These are phyloP conservation scores for Ennomos fuscantarius DNA, from an alignment of 2,888 invertebrate species.

Conservation along the genomic window DNA sequence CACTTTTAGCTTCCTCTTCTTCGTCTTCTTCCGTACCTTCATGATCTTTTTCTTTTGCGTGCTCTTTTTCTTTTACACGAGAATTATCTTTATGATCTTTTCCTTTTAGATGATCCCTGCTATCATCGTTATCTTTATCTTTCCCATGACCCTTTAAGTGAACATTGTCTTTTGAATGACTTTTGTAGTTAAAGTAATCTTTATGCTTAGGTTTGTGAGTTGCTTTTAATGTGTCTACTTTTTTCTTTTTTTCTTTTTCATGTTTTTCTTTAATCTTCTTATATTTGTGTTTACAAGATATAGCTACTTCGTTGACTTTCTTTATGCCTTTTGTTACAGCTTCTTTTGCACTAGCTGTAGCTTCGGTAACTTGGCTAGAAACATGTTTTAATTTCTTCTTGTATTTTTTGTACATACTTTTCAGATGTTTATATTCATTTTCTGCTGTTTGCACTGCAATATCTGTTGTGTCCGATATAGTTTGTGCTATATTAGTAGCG, in stretches of 20 bases:
- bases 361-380: conserved; percentile 4
- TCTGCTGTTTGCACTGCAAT: conserved; percentile 1
- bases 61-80: not conserved
- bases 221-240: not conserved
- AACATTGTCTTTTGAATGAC: not conserved
- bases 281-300: not conserved
- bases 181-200: not conserved
- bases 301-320: not conserved
- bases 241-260: not conserved
- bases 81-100: not conserved
- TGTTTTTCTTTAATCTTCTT: not conserved
- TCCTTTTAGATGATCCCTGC: not conserved
- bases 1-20: not conserved
- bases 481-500: conserved; percentile 1
- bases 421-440: conserved; percentile 15
- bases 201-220: not conserved
- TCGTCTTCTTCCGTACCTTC: too few species aligned
- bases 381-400: conserved; percentile 1
- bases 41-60: too few species aligned
- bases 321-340: not conserved
- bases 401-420: conserved; percentile 8
- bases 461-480: not conserved
- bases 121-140: not conserved
- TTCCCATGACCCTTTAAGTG: not conserved
- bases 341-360: conserved; percentile 1